Evolutionary conservation across 2,113 vertebrate genomes (phyloP).

Genomic region (Tachysurus vachellii): DNA sequence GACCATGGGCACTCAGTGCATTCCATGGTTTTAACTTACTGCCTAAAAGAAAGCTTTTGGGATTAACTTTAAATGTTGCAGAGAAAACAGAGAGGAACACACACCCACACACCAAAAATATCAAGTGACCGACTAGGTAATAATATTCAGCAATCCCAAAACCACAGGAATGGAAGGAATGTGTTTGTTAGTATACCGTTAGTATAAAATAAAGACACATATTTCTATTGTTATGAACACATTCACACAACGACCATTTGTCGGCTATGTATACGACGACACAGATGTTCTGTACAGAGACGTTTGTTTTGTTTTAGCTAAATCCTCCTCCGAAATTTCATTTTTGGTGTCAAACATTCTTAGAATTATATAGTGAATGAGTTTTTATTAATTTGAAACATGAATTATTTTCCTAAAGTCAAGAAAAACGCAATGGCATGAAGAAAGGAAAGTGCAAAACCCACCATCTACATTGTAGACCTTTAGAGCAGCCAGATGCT

Average conservation of each 20-base stretch:
- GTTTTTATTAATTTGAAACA: background rate
- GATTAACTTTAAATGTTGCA: slow-evolving; percentile 77
- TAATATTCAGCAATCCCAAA: slow-evolving; percentile 17
- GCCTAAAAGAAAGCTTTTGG: slow-evolving; percentile 72
- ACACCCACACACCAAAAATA: slow-evolving; percentile 17
- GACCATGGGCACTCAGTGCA: slow-evolving; percentile 43
- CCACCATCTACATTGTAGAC: slow-evolving; percentile 93
- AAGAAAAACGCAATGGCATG: background rate
- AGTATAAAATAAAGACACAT: background rate
- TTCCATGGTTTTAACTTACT: slow-evolving; percentile 73
- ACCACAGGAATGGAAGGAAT: slow-evolving; percentile 26
- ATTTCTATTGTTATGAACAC: background rate
- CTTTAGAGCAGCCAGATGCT: slow-evolving; percentile 90
- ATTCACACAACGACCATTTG: too few species aligned
- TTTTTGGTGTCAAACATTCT: background rate
- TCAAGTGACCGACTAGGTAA: slow-evolving; percentile 16
- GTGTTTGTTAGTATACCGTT: background rate
- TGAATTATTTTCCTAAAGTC: background rate
- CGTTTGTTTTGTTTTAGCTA: background rate
- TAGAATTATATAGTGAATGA: background rate
- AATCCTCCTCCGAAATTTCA: background rate
- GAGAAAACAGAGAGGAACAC: slow-evolving; percentile 22
- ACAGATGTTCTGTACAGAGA: background rate
- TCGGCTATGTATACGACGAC: background rate
- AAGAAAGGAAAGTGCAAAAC: slow-evolving; percentile 57